phyloP scores from a whole-genome alignment of 2,113 vertebrate species.

The Poeciliopsis occidentalis region DNA sequence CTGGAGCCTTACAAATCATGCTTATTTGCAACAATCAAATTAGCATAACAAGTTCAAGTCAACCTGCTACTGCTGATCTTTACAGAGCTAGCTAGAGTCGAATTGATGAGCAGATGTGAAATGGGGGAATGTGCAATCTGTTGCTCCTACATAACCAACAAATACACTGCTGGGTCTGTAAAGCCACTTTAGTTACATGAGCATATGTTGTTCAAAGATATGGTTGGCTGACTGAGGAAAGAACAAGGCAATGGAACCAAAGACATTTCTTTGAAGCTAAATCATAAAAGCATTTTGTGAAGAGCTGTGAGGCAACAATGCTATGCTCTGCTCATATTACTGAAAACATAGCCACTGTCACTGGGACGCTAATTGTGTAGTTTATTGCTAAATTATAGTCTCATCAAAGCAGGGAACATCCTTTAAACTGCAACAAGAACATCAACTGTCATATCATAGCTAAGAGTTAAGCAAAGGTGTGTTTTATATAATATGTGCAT shows the following conservation, averaged over 20 bases:
- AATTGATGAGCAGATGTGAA: background rate
- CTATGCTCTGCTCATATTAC: too few relatives aligned
- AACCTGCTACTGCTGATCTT: too few relatives aligned
- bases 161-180: background rate
- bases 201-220: background rate
- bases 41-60: too few relatives aligned
- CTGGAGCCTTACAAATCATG: too few relatives aligned
- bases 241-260: background rate
- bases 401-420: background rate
- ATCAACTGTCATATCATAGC: background rate
- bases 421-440: background rate
- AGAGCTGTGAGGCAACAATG: background rate
- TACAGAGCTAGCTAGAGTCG: too few relatives aligned
- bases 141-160: background rate
- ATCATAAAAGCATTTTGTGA: background rate
- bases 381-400: background rate
- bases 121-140: background rate
- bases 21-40: too few relatives aligned
- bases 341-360: background rate
- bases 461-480: slow-evolving; percentile 17
- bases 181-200: background rate
- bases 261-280: background rate
- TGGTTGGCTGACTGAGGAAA: background rate
- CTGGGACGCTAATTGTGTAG: background rate
- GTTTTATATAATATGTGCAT: slow-evolving; percentile 6